Evolutionary conservation across 2,113 vertebrate species (phyloP), one percentile per base, ranked within the genome.

Genomic region (Ranitomeya imitator): DNA sequence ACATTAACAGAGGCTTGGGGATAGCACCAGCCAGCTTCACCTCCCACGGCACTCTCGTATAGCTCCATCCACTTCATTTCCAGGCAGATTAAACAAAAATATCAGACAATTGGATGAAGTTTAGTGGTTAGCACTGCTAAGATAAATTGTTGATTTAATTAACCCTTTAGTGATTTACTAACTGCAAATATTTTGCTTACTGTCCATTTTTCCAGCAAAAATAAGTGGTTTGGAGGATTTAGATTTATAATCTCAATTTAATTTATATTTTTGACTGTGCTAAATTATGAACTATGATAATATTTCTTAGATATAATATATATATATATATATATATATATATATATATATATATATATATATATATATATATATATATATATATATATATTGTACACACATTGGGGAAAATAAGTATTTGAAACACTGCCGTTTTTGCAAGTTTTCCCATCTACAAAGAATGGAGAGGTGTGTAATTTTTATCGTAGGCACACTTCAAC

Each of bases 1-100:
- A 71, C 71, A 80, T 80, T 80, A 86, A 80, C 77, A 67, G 23
- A 55, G n/a, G 63, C 14, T n/a, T 14, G 23, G 26, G 26, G 37
- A 83, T 83, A 83, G 52, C 52, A 55, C 51, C 13, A 8, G 57
- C n/a, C 15, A 14, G 69, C 69, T 18, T 59, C 15, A 45, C 69
- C 26, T 60, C 69, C 26, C 69, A 85, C 26, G 8, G 57, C 55
- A 81, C 26, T 81, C n/a, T 54, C 26, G 45, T 23, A 55, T 54
- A 54, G 14, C 21, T 13, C n/a, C n/a, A 71, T 69, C 65, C 65
- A 85, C 21, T 71, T 55, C 31, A 71, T 71, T 45, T 55, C 13
- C 31, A 85, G 37, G 45, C 51, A 55, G 83, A 71, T 57, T 54
- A 71, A 23, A 71, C 60, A 45, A 21, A 65, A 65, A 45, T 83